Evolutionary conservation across 1,140 invertebrate species (phyloP).

Genomic region (Cherax quadricarinatus): DNA sequence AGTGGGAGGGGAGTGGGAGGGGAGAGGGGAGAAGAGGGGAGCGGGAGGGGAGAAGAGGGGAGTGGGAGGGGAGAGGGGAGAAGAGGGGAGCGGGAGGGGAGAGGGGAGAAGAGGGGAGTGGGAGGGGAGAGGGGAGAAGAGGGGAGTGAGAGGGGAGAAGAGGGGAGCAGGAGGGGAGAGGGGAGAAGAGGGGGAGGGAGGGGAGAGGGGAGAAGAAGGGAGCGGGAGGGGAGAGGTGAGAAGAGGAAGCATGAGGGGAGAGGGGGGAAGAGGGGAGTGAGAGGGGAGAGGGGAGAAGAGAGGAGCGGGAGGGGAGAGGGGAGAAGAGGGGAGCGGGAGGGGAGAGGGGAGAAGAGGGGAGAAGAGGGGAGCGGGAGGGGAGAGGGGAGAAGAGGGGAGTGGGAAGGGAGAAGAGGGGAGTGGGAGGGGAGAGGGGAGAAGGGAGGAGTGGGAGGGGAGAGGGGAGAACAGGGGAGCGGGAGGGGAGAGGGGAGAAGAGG

Average conservation of each 20-base stretch:
- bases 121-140: neutral
- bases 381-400: neutral
- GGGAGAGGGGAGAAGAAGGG: neutral
- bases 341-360: neutral
- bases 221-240: neutral
- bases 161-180: neutral
- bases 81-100: neutral
- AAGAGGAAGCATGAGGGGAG: no score
- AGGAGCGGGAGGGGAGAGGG: neutral
- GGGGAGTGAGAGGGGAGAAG: no score
- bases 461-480: neutral
- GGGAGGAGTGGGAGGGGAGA: neutral
- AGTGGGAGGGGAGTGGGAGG: no score
- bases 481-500: neutral
- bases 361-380: neutral
- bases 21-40: neutral
- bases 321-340: no score
- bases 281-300: neutral
- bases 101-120: neutral
- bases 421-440: neutral
- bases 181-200: neutral
- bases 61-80: neutral
- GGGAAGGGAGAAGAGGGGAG: no score
- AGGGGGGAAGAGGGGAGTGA: no score
- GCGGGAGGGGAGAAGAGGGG: neutral